phyloP scores from a whole-genome alignment of 2,113 vertebrate genomes.

The Erpornis zantholeuca region DNA sequence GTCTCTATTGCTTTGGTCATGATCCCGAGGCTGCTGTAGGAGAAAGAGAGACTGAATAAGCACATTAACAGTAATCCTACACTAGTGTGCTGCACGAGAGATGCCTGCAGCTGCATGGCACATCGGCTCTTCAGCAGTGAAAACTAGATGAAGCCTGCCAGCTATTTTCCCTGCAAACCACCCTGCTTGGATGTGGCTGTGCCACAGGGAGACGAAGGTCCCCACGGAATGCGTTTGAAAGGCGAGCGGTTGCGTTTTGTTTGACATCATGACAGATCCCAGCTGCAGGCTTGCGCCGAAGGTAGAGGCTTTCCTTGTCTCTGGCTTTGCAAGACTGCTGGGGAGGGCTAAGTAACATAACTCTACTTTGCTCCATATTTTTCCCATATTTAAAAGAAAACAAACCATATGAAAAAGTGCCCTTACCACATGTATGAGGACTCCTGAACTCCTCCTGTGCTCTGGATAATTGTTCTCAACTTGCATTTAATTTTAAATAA shows the following conservation, averaged over 20 bases:
- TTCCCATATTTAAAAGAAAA: neutral
- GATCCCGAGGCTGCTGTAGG: neutral
- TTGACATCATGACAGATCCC: neutral
- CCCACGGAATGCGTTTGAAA: neutral
- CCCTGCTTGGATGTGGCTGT: neutral
- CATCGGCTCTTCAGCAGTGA: neutral
- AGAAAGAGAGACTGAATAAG: neutral
- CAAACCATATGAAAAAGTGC: neutral
- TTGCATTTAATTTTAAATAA: constrained; percentile 22
- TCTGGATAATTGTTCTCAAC: neutral
- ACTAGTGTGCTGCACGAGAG: rapidly evolving
- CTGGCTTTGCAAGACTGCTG: neutral
- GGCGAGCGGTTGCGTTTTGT: neutral
- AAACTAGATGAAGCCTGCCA: neutral
- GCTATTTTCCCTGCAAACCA: neutral
- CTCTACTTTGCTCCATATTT: neutral
- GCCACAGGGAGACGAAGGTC: neutral
- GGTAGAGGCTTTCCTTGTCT: neutral
- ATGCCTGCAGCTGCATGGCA: neutral
- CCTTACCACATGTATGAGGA: neutral
- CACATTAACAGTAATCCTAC: neutral
- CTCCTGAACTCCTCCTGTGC: neutral
- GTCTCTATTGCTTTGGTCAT: neutral
- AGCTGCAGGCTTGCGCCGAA: neutral
- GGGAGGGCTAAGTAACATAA: neutral